Conservation (phyloP, 2,113 vertebrate genomes). For the Elanoides forficatus region DNA sequence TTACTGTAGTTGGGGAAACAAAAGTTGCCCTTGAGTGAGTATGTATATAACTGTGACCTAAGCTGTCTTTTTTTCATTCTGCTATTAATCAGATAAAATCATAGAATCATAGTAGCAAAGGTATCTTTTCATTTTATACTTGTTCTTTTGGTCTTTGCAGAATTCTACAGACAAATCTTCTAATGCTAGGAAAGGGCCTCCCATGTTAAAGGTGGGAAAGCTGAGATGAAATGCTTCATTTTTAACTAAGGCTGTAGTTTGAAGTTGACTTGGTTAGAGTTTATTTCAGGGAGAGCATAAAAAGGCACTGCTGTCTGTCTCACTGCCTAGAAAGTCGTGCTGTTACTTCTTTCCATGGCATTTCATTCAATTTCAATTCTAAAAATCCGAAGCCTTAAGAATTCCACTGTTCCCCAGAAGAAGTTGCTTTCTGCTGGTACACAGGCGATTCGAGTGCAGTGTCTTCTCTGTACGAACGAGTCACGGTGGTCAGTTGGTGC, state of each 20-base stretch:
- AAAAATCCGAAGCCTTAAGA: not conserved
- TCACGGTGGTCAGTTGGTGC: not conserved
- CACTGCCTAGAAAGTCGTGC: not conserved
- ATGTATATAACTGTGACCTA: not conserved
- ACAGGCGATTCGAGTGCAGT: accelerated
- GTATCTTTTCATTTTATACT: not conserved
- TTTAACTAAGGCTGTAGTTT: not conserved
- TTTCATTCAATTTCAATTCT: accelerated
- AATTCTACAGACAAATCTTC: not conserved
- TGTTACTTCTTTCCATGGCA: not conserved
- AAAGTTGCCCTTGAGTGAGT: not conserved
- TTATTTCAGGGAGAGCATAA: not conserved
- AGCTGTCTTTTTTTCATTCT: not conserved
- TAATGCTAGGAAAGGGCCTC: not conserved
- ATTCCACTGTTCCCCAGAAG: accelerated
- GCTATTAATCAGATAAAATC: not conserved
- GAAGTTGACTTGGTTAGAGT: not conserved
- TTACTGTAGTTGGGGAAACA: not conserved
- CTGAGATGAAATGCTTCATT: not conserved
- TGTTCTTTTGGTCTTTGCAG: not conserved
- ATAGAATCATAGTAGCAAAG: not conserved
- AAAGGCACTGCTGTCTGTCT: not conserved
- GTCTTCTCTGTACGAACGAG: too few relatives aligned
- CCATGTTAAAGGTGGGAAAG: accelerated
- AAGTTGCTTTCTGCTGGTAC: not conserved